These are phyloP conservation scores for Tonatia bakeri DNA, from an alignment of 2,113 vertebrate species.

Conservation along the genomic window DNA sequence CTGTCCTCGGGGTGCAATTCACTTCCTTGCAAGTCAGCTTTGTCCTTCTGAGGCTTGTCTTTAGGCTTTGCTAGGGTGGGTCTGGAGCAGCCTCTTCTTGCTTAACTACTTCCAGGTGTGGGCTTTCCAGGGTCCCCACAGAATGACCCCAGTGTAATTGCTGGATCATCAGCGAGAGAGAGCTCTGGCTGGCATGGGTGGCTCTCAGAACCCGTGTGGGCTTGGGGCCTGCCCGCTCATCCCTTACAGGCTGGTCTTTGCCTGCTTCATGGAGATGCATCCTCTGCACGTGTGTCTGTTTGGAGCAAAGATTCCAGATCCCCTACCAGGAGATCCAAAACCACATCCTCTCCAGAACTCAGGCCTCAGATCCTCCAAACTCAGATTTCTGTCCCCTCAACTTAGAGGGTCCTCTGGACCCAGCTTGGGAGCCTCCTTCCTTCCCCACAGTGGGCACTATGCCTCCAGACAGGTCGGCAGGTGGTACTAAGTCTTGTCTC, in stretches of 20 bases:
- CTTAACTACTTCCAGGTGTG: background rate
- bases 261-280: background rate
- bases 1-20: background rate
- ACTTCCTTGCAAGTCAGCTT: background rate
- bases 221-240: background rate
- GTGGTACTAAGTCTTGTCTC: accelerated
- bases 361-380: background rate
- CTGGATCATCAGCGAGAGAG: background rate
- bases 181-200: background rate
- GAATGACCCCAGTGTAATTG: background rate
- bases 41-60: background rate
- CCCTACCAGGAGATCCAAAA: background rate
- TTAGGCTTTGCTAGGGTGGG: background rate
- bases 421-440: background rate
- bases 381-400: background rate
- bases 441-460: background rate
- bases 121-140: background rate
- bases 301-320: background rate
- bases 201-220: background rate
- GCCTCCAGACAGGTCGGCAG: background rate
- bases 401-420: background rate
- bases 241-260: background rate
- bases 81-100: no score
- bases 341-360: background rate
- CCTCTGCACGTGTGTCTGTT: accelerated